Base-by-base conservation (phyloP, 2,888 invertebrate genomes). In the Andricus quercusramuli region DNA sequence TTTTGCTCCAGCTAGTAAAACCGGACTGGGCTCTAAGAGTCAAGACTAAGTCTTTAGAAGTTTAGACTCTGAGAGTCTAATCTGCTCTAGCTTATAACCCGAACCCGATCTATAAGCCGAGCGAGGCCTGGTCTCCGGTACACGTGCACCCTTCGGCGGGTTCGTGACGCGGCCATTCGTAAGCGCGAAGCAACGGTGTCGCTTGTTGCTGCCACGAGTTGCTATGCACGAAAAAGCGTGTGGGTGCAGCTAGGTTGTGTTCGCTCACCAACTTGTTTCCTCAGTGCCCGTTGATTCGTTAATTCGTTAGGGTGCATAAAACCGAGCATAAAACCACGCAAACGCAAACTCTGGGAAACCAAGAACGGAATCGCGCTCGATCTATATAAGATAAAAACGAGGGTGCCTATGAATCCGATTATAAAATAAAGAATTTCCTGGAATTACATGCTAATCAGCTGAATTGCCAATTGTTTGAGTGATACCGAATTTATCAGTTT, bases 361-460 rank as follows among this genome's bases (percentile, higher is more conserved):
- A 20, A 74, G 78, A 78, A 44, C 70, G 80, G 78, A 79, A 80
- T 77, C 59, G 77, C 29, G 79, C 82, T 82, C 79, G 79, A 70
- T 82, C 77, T 77, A 47, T 74, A 62, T 41, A 56, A 79, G 51
- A 79, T 79, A 74, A 20, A 66, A 62, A 37, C 22, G 22, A 15
- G 41, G 47, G 15, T 22, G 22, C 25, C 59, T 41, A n/a, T n/a
- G 20, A 37, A n/a, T 22, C 37, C 22, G 13, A 4, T 67, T 41
- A n/a, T 67, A 67, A 37, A 44, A 67, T 22, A 3, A 17, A 11
- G 32, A 66, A 37, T 20, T 37, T 29, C 20, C 37, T 29, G 32
- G 32, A 37, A 32, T 37, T 20, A 20, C n/a, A 59, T 59, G 59
- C 11, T 59, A 59, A 59, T 59, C 59, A 59, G 59, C 59, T 59